Evolutionary conservation across 2,113 vertebrate genomes (phyloP).

Genomic region (Excalfactoria chinensis): DNA sequence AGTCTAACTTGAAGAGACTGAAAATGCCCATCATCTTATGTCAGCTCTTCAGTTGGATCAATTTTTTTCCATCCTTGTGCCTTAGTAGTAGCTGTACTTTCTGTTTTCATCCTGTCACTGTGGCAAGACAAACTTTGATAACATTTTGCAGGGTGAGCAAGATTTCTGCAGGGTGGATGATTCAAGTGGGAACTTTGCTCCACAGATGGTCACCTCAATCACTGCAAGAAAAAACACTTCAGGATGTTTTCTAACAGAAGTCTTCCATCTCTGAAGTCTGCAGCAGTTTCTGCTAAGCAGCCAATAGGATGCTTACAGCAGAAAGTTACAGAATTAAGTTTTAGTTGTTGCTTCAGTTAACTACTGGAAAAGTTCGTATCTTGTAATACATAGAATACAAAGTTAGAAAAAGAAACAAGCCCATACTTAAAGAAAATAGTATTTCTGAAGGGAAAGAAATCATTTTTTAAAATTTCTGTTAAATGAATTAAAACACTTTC

Average conservation of each 20-base stretch:
- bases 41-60: constrained; percentile 39
- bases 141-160: background rate
- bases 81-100: constrained; percentile 55
- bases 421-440: background rate
- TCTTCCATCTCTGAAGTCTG: constrained; percentile 43
- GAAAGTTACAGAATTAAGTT: background rate
- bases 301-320: background rate
- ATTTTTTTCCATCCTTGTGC: constrained; percentile 58
- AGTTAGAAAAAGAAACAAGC: background rate
- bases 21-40: background rate
- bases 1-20: constrained; percentile 47
- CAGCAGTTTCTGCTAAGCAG: background rate
- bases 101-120: constrained; percentile 6
- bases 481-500: background rate
- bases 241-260: constrained; percentile 2
- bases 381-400: background rate
- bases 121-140: background rate
- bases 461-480: background rate
- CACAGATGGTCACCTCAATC: background rate
- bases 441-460: background rate
- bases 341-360: background rate
- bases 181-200: background rate
- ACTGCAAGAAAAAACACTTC: constrained; percentile 8
- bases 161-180: background rate
- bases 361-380: background rate